A percentile compares a stretch with the other conserved stretches of the same genome.
phyloP scores from a whole-genome alignment of 2,113 vertebrate genomes.

The Labeo rohita region DNA sequence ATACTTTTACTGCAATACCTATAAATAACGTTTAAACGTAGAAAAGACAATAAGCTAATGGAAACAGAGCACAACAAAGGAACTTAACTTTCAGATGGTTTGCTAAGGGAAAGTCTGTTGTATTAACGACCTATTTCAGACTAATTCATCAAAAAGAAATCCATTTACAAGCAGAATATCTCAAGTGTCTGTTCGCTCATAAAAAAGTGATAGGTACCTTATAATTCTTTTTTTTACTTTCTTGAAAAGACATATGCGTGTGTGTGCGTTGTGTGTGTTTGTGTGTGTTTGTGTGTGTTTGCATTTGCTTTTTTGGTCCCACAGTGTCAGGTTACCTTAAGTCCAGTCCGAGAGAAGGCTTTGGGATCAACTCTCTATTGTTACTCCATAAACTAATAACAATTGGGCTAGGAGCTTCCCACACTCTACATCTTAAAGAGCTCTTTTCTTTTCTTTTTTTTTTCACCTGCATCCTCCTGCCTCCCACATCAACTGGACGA shows the following conservation, averaged over 20 bases:
- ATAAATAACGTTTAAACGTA: not conserved
- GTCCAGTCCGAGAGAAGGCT: conserved; percentile 30
- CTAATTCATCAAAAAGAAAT: not conserved
- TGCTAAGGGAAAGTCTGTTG: not conserved
- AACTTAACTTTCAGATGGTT: not conserved
- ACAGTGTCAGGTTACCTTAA: conserved; percentile 43
- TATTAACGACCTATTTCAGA: not conserved
- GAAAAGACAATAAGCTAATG: not conserved
- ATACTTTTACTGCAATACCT: not conserved
- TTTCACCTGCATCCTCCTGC: conserved; percentile 26
- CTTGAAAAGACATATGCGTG: not conserved
- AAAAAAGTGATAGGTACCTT: not conserved
- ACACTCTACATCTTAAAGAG: conserved; percentile 33
- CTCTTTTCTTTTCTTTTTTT: conserved; percentile 21
- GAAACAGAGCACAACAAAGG: not conserved
- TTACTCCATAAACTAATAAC: conserved; percentile 48
- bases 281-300: not conserved
- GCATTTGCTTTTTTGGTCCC: conserved; percentile 25
- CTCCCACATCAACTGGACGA: not conserved
- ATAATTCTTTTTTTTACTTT: not conserved
- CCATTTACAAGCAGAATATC: not conserved
- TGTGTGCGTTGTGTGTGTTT: not conserved
- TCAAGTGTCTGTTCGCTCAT: not conserved
- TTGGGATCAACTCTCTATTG: conserved; percentile 30
- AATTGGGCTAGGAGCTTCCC: conserved; percentile 39